Base-by-base conservation (phyloP, 2,113 vertebrate species). In the Hystrix cristata region DNA sequence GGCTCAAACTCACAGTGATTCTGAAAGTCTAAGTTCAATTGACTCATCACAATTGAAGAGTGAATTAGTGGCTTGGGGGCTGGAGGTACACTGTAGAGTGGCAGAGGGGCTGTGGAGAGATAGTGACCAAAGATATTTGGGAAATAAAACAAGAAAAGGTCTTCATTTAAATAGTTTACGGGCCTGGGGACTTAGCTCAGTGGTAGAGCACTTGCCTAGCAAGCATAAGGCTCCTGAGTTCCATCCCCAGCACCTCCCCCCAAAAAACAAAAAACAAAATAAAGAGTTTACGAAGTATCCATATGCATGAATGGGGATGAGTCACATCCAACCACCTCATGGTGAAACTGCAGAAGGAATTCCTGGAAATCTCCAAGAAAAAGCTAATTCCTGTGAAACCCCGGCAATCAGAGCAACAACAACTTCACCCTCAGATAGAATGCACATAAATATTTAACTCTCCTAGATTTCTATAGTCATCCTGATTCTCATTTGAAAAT, bases 321-420 rank as follows among this genome's bases (percentile, higher is more conserved):
- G 27, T n/a, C 62, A 78, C 38, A 0, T 29, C 27, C 5, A 38
- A 16, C 29, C 0, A 0, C 23, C 12, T 23, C 64, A 43, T 0
- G 21, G 7, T 3, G 18, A 65, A 74, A 13, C 53, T 29, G 1
- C 1, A 57, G 62, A 43, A 79, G 7, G 69, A 46, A 43, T 46
- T 11, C 53, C 46, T n/a, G 53, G 43, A 31, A 64, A 34, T 18
- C 29, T 7, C 59, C 55, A 64, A 65, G 34, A 46, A 38, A 89
- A 90, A 43, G 53, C 7, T 11, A 19, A 25, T 76, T 57, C 7
- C n/a, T 46, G 10, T 38, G 25, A 72, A 55, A 64, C 5, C 7
- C 48, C 7, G 51, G 15, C 27, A 46, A 55, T 53, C 27, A 48
- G 14, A 46, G n/a, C 14, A 64, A n/a, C 25, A 64, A 7, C 9